Evolutionary conservation across 2,888 invertebrate genomes (phyloP), one percentile per base, ranked within the genome.

Genomic region (Pristionchus japonicus): DNA sequence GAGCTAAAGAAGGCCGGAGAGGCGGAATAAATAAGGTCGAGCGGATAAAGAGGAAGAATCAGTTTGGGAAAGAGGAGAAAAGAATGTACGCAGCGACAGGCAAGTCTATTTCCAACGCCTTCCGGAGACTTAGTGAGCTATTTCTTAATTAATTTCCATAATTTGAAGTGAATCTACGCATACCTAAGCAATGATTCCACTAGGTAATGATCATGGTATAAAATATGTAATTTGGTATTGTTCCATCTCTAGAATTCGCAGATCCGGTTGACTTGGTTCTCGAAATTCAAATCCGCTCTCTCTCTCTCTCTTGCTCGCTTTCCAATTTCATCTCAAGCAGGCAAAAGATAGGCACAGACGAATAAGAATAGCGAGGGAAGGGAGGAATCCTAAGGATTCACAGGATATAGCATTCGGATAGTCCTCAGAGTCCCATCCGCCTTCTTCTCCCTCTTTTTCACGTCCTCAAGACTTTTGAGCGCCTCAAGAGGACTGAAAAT

Each of bases 61-160:
- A 74, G 40, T 74, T 74, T 74, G 74, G 43, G 74, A 74, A n/a
- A 74, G 23, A 57, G 17, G n/a, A 40, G 40, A 17, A 74, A 40
- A 40, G n/a, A 9, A 74, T 74, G 74, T 74, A 74, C 11, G 74
- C 74, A 11, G 74, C 74, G 6, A 74, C 74, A 74, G 74, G 74
- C 74, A 74, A 74, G 74, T 74, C 74, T n/a, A 23, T 74, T 74
- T 74, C 74, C 37, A 74, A 74, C 74, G 74, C 74, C 23, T 74
- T 74, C 40, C 37, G 74, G 20, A 40, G 74, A 74, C 40, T 74
- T 3, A 74, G 74, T 74, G 40, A 74, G 74, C 20, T 40, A n/a
- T 74, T 40, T 40, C n/a, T n/a, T n/a, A n/a, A n/a, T n/a, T n/a
- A n/a, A n/a, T n/a, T n/a, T n/a, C n/a, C n/a, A n/a, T n/a, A n/a